These are phyloP conservation scores for Nibea albiflora DNA, from an alignment of 2,113 vertebrate species.

Conservation along the genomic window DNA sequence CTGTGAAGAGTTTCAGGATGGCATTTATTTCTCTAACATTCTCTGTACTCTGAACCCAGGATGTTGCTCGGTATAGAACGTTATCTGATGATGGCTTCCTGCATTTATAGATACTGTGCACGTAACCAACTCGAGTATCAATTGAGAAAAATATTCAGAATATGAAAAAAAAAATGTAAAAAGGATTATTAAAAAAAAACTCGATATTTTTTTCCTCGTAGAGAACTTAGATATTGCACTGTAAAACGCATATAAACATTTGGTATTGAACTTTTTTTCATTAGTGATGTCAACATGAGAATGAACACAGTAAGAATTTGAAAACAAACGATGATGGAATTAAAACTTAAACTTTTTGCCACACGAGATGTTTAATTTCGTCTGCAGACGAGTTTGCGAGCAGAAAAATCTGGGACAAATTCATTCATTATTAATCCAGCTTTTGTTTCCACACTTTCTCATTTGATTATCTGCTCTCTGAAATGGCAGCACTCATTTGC, in stretches of 20 bases:
- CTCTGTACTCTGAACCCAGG: constrained; percentile 29
- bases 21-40: constrained; percentile 28
- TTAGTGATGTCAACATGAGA: constrained; percentile 38
- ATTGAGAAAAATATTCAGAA: too few species aligned
- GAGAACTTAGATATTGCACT: constrained; percentile 7
- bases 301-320: constrained; percentile 36
- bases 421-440: constrained; percentile 77
- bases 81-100: constrained; percentile 23
- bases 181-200: neutral
- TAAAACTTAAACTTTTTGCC: constrained; percentile 35
- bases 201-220: neutral
- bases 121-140: neutral
- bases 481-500: constrained; percentile 67
- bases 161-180: too few species aligned
- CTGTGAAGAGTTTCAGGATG: constrained; percentile 40
- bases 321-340: constrained; percentile 49
- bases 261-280: constrained; percentile 27
- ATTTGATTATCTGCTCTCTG: constrained; percentile 76
- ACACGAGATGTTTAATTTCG: constrained; percentile 59
- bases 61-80: constrained; percentile 38
- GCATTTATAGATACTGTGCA: constrained; percentile 9
- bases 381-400: constrained; percentile 50
- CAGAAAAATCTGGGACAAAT: constrained; percentile 70
- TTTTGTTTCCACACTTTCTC: constrained; percentile 78
- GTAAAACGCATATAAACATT: constrained; percentile 18